phyloP scores from a whole-genome alignment of 1,140 invertebrate species.

The Meloidogyne exigua region DNA sequence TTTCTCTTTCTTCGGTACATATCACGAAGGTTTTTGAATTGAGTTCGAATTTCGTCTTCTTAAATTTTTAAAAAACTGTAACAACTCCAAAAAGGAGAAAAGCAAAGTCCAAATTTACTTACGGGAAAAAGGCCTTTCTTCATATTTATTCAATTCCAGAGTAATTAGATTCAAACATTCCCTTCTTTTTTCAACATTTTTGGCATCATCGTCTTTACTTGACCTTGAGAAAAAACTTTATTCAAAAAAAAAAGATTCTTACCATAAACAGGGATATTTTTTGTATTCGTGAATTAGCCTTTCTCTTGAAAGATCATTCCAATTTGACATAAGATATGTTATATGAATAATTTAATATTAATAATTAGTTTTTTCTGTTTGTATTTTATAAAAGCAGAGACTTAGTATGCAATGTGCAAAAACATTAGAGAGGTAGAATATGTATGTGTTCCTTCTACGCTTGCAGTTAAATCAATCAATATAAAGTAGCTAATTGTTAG shows the following conservation, averaged over 20 bases:
- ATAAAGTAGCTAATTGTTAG: not conserved
- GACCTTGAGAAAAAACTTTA: not conserved
- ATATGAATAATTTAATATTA: no score
- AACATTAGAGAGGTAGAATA: no score
- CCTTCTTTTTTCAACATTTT: slow-evolving; percentile 25
- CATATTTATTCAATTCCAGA: slow-evolving; percentile 30
- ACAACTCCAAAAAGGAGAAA: no score
- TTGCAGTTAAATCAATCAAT: slow-evolving; percentile 2
- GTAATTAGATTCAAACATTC: slow-evolving; percentile 29
- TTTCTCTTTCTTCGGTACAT: slow-evolving; percentile 37
- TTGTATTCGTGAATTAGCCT: slow-evolving; percentile 34
- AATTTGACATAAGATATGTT: slow-evolving; percentile 28
- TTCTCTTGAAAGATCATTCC: slow-evolving; percentile 32
- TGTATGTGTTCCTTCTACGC: not conserved
- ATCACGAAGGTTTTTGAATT: slow-evolving; percentile 39
- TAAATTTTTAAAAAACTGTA: not conserved
- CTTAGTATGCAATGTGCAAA: not conserved
- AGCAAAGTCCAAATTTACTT: not conserved
- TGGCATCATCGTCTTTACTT: slow-evolving; percentile 10
- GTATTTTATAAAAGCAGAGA: no score
- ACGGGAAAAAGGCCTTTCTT: slow-evolving; percentile 27
- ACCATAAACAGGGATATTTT: slow-evolving; percentile 34
- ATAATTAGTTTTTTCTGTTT: no score
- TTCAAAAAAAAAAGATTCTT: not conserved
- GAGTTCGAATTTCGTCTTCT: slow-evolving; percentile 38